phyloP scores from a whole-genome alignment of 2,113 vertebrate species.

The Hemichromis elongatus region DNA sequence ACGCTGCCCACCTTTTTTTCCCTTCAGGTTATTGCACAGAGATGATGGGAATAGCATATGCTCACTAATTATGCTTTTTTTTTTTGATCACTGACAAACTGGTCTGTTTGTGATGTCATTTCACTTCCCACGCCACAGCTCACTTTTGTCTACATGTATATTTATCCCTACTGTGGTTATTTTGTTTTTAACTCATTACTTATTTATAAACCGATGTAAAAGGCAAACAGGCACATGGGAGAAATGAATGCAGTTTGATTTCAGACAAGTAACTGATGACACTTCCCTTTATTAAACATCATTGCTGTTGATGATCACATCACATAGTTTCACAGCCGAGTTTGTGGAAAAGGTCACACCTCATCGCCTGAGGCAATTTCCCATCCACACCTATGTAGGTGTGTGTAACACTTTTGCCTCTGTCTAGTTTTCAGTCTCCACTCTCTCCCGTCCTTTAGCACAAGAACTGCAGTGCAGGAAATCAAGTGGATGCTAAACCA shows the following conservation, averaged over 20 bases:
- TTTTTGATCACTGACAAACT: neutral
- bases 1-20: neutral
- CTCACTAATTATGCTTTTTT: neutral
- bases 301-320: neutral
- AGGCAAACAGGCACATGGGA: neutral
- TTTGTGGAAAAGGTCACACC: neutral
- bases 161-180: neutral
- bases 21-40: neutral
- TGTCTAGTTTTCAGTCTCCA: neutral
- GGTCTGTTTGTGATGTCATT: neutral
- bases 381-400: neutral
- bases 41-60: neutral
- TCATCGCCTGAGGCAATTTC: neutral
- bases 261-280: neutral
- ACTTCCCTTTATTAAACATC: neutral
- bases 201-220: neutral
- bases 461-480: neutral
- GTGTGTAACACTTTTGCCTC: neutral
- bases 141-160: neutral
- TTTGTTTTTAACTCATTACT: neutral
- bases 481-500: neutral
- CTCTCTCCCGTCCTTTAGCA: neutral
- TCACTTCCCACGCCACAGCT: neutral
- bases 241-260: rapidly evolving
- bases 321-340: neutral